phyloP scores from a whole-genome alignment of 2,113 vertebrate species.

The Indicator maculatus region DNA sequence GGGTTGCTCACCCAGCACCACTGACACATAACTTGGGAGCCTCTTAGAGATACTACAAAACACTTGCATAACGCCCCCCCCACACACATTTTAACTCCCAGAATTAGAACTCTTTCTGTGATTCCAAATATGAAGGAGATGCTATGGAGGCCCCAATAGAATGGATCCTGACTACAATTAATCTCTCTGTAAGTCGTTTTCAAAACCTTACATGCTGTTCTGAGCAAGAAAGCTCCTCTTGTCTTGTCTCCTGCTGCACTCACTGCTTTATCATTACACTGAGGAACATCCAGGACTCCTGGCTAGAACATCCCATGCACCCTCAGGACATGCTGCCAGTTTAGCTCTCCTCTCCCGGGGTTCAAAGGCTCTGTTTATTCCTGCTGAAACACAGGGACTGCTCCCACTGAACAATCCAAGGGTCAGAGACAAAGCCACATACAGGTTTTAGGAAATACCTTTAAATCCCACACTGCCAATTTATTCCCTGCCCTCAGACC shows the following conservation, averaged over 20 bases:
- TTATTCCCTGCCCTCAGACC: neutral
- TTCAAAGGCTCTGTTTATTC: neutral
- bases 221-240: neutral
- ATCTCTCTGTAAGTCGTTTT: neutral
- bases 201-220: neutral
- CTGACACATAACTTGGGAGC: neutral
- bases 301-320: neutral
- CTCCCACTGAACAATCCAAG: neutral
- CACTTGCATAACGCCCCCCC: neutral
- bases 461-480: neutral
- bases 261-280: neutral
- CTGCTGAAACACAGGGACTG: neutral
- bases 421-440: neutral
- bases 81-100: no score
- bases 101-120: neutral
- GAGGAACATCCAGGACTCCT: neutral
- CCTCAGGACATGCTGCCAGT: rapidly evolving
- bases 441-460: neutral
- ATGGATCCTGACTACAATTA: neutral
- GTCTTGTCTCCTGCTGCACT: neutral
- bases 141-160: neutral
- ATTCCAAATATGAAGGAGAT: neutral
- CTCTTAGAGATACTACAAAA: neutral
- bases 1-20: neutral
- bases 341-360: rapidly evolving